These are phyloP conservation scores for Anolis sagrei DNA, from an alignment of 2,113 vertebrate species.

Conservation along the genomic window DNA sequence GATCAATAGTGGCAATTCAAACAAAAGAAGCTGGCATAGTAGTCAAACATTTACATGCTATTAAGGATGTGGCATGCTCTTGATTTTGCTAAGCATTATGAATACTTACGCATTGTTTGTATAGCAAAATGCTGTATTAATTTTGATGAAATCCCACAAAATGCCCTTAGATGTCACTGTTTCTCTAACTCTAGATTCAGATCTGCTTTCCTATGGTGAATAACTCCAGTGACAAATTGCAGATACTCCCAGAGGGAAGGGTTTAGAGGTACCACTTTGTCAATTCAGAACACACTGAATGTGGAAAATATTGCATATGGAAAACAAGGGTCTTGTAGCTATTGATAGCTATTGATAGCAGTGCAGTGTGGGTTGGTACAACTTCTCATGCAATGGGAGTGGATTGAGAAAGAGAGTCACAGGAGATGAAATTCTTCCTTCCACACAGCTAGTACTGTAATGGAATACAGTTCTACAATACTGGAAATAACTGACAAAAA, in stretches of 20 bases:
- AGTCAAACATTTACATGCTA: no score
- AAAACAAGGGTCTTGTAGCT: neutral
- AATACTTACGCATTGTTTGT: neutral
- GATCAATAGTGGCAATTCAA: neutral
- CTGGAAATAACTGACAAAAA: neutral
- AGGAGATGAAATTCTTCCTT: neutral
- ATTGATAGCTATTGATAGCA: neutral
- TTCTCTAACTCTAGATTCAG: neutral
- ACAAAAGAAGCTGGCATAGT: no score
- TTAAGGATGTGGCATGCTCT: neutral
- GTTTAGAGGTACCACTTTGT: no score
- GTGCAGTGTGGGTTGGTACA: neutral
- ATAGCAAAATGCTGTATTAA: neutral
- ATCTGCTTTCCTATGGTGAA: neutral
- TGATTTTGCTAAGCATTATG: neutral
- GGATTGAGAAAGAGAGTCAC: neutral
- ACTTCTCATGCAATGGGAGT: neutral
- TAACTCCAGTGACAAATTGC: no score
- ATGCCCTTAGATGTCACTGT: slow-evolving; percentile 22
- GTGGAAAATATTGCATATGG: neutral
- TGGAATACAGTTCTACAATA: neutral
- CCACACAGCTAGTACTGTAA: neutral
- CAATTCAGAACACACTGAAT: neutral
- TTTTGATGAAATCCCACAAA: slow-evolving; percentile 5
- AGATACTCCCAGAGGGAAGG: neutral